Base-by-base conservation (phyloP, 2,113 vertebrate species). In the Callipepla californica region DNA sequence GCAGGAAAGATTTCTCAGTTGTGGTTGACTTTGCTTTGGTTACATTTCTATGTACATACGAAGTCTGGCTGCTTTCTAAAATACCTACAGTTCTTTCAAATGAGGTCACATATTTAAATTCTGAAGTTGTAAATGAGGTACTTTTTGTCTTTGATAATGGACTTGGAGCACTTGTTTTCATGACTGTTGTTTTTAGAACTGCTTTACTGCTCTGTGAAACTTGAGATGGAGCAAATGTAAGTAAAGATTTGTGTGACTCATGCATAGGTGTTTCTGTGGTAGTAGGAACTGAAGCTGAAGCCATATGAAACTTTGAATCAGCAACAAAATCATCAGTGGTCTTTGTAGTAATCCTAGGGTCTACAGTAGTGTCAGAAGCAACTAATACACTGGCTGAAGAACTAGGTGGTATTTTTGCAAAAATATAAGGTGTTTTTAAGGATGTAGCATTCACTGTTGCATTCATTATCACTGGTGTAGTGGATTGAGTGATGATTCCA, bases 81-180 rank as follows among this genome's bases (percentile, higher is more conserved):
- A 80, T 38, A 85, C 36, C 77, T 44, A 77, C 23, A 12, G 38
- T 69, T 50, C 81, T 89, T 69, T 75, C 87, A 92, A 59, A 69
- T 9, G 85, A 82, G 26, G 94, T 96, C 92, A 87, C 40, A 7
- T 96, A 75, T 91, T 91, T 93, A 74, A 92, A 9, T 90, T 89
- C 80, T 78, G 94, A 94, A 79, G 75, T 25, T 83, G 65, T 73
- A 66, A 95, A 80, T 32, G 88, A 80, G 11, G 66, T 94, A 30
- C 76, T 76, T 50, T 89, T 83, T 13, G 7, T 42, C 62, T 90
- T 90, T 78, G 93, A 67, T 28, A 87, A 80, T 26, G 86, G 70
- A 62, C 48, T 92, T 23, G 28, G 11, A 80, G 79, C 53, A 80
- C 45, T 42, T 80, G 85, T 76, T 93, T 93, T 89, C 36, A 67